A percentile compares a stretch with the other conserved stretches of the same genome.
Evolutionary conservation across 2,113 vertebrate genomes (phyloP).

Genomic region (Strigops habroptila): DNA sequence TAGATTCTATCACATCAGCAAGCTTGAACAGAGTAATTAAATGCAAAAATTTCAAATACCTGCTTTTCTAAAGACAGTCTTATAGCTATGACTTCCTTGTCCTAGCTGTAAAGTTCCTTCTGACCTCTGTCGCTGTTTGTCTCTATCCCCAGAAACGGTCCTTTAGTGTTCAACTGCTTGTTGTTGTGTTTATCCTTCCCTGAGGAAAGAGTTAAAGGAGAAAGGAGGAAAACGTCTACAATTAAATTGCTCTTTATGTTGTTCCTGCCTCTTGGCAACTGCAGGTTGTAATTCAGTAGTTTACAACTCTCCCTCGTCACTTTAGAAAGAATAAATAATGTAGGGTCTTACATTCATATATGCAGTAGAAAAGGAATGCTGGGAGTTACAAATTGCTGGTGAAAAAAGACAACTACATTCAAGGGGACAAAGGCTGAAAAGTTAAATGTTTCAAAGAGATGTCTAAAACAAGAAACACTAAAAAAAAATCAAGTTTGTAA

Average conservation of each 20-base stretch:
- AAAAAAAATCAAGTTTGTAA: not conserved
- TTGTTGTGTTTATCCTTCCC: constrained; percentile 18
- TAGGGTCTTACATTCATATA: not conserved
- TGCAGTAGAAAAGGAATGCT: constrained; percentile 6
- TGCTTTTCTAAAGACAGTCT: not conserved
- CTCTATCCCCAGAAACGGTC: not conserved
- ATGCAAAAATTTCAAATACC: not conserved
- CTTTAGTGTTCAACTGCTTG: not conserved
- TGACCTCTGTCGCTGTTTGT: not conserved
- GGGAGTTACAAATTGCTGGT: not conserved
- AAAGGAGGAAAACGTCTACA: constrained; percentile 20
- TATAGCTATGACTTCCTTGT: not conserved
- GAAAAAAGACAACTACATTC: not conserved
- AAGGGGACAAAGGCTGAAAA: not conserved
- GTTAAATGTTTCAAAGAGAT: not conserved
- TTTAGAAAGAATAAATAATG: constrained; percentile 39
- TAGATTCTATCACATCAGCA: not conserved
- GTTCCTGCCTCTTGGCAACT: constrained; percentile 17
- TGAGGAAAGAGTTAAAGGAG: constrained; percentile 22
- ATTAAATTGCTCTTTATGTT: constrained; percentile 40
- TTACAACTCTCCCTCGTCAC: not conserved
- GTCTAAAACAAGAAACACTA: not conserved
- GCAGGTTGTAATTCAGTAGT: constrained; percentile 4
- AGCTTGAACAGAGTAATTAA: not conserved
- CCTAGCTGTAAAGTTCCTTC: not conserved